These are phyloP conservation scores for Gorsachius goisagi DNA, from an alignment of 2,113 vertebrate genomes.

Conservation along the genomic window DNA sequence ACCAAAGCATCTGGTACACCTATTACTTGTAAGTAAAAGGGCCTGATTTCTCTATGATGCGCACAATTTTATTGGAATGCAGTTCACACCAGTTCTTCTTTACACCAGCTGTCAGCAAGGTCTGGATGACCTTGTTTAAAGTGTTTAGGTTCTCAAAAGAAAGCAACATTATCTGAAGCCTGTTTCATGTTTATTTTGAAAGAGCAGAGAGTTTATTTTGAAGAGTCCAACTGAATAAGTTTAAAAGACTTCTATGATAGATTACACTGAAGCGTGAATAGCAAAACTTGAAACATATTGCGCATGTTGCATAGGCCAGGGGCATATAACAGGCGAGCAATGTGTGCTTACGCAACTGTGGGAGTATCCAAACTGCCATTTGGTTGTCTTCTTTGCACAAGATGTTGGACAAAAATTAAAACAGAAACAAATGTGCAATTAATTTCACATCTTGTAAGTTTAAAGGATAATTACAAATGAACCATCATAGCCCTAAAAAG, in stretches of 20 bases:
- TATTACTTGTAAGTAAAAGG: not conserved
- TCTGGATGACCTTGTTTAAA: constrained; percentile 20
- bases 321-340: not conserved
- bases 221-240: not conserved
- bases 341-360: not conserved
- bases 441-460: not conserved
- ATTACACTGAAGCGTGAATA: not conserved
- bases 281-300: not conserved
- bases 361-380: not conserved
- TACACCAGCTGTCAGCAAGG: constrained; percentile 29
- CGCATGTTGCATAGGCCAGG: not conserved
- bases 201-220: constrained; percentile 39
- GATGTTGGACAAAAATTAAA: constrained; percentile 21
- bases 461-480: not conserved
- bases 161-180: constrained; percentile 20
- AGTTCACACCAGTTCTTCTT: constrained; percentile 11
- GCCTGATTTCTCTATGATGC: not conserved
- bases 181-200: constrained; percentile 40
- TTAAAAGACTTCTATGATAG: not conserved
- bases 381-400: constrained; percentile 10
- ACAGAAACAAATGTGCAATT: constrained; percentile 5
- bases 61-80: not conserved
- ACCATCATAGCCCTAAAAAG: not conserved
- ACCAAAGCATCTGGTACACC: not conserved
- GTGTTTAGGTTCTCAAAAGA: not conserved